A percentile compares a stretch with the other conserved stretches of the same genome.
phyloP scores from a whole-genome alignment of 2,113 vertebrate species.

The Campylomormyrus tamandua region DNA sequence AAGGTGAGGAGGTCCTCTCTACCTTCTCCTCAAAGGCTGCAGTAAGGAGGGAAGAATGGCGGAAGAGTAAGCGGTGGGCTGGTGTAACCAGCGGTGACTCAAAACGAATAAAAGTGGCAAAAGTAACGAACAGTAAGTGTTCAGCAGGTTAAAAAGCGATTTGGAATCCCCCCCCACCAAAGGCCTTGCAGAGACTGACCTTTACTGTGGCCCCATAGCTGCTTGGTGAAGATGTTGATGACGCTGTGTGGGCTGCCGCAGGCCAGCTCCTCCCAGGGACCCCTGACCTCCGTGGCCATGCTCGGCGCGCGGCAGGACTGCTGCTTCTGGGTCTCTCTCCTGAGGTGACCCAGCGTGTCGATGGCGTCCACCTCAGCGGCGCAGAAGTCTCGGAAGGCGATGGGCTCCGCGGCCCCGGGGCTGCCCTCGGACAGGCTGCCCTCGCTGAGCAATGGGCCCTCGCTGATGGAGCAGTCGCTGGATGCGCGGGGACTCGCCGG shows the following conservation, averaged over 20 bases:
- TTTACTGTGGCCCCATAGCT: conserved; percentile 68
- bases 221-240: conserved; percentile 91
- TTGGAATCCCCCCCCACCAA: not conserved
- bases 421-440: conserved; percentile 66
- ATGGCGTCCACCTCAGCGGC: conserved; percentile 52
- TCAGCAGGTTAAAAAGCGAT: not conserved
- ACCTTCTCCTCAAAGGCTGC: conserved; percentile 63
- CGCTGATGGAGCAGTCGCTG: conserved; percentile 81
- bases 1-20: conserved; percentile 46
- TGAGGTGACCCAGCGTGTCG: conserved; percentile 74
- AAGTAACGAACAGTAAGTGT: not conserved
- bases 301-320: too few relatives aligned
- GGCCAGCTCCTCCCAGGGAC: conserved; percentile 80
- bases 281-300: conserved; percentile 47
- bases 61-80: not conserved
- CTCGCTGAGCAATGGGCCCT: conserved; percentile 81
- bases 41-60: conserved; percentile 14
- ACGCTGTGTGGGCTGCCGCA: conserved; percentile 90
- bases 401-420: conserved; percentile 36
- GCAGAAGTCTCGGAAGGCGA: conserved; percentile 63
- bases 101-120: not conserved
- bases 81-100: not conserved
- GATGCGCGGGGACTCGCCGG: conserved; percentile 47
- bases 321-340: conserved; percentile 76
- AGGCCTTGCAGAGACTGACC: conserved; percentile 54